Evolutionary conservation across 2,888 invertebrate genomes (phyloP).

Genomic region (Pandemis corylana): DNA sequence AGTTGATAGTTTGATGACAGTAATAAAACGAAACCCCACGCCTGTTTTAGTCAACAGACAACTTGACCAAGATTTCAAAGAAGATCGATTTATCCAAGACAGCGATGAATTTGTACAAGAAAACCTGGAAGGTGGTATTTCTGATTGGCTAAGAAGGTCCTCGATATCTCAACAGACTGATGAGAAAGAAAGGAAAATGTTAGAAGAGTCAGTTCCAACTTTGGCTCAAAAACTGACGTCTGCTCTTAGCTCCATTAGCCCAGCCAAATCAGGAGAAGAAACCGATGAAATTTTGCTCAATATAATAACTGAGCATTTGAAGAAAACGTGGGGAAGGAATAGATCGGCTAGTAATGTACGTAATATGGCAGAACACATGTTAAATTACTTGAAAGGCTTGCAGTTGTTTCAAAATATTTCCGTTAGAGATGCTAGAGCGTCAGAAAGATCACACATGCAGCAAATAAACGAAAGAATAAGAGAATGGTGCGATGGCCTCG

Average conservation of each 20-base stretch:
- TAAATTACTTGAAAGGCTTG: conserved; percentile 47
- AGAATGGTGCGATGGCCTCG: conserved; percentile 55
- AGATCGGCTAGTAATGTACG: conserved; percentile 36
- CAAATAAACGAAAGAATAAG: conserved; percentile 50
- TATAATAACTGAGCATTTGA: conserved; percentile 47
- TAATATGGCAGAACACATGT: conserved; percentile 44
- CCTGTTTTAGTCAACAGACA: conserved; percentile 43
- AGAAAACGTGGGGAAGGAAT: conserved; percentile 41
- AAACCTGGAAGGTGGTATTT: conserved; percentile 48
- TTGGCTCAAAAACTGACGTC: conserved; percentile 46
- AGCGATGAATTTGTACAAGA: conserved; percentile 48
- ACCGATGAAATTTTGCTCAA: conserved; percentile 44
- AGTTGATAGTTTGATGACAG: conserved; percentile 49
- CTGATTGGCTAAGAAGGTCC: conserved; percentile 50
- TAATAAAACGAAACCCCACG: conserved; percentile 46
- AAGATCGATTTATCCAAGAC: conserved; percentile 43
- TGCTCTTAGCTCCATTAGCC: conserved; percentile 31
- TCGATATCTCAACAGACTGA: conserved; percentile 45
- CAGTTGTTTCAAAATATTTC: conserved; percentile 49
- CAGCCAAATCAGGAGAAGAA: conserved; percentile 38
- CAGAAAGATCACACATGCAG: not conserved
- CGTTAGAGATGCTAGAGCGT: conserved; percentile 20
- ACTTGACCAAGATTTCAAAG: conserved; percentile 26
- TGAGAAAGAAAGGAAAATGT: conserved; percentile 42
- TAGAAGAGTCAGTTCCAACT: conserved; percentile 45